A percentile compares a stretch with the other conserved stretches of the same genome.
phyloP scores from a whole-genome alignment of 1,140 invertebrate species.

The Bombus waltoni region DNA sequence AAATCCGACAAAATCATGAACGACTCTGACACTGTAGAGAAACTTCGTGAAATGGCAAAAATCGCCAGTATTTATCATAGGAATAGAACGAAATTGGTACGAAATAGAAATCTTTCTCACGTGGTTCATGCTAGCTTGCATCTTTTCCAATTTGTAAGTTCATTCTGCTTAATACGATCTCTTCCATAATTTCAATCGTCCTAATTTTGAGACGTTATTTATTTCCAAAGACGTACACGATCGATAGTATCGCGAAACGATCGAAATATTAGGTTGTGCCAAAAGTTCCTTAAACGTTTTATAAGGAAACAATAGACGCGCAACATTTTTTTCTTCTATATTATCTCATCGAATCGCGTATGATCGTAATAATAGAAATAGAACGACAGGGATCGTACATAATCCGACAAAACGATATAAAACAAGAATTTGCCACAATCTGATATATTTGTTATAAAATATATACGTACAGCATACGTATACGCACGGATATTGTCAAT shows the following conservation, averaged over 20 bases:
- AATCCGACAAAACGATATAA: too few relatives aligned
- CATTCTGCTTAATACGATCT: background rate
- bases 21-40: slow-evolving; percentile 59
- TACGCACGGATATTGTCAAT: too few relatives aligned
- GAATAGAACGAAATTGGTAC: slow-evolving; percentile 61
- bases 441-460: too few relatives aligned
- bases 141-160: slow-evolving; percentile 72
- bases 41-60: slow-evolving; percentile 71
- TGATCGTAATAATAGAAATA: too few relatives aligned
- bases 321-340: too few relatives aligned
- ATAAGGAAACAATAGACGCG: too few relatives aligned
- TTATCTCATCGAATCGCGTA: too few relatives aligned
- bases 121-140: slow-evolving; percentile 74
- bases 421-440: too few relatives aligned
- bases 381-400: too few relatives aligned
- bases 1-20: background rate
- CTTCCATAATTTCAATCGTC: background rate
- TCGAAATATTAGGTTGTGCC: background rate
- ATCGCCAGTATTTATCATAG: slow-evolving; percentile 71
- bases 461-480: too few relatives aligned
- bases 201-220: background rate
- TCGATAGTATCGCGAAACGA: background rate
- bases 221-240: background rate
- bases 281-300: too few relatives aligned
- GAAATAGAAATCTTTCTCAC: slow-evolving; percentile 71